Evolutionary conservation across 2,888 invertebrate genomes (phyloP), one percentile per base, ranked within the genome.

Genomic region (Lamellibrachia satsuma): DNA sequence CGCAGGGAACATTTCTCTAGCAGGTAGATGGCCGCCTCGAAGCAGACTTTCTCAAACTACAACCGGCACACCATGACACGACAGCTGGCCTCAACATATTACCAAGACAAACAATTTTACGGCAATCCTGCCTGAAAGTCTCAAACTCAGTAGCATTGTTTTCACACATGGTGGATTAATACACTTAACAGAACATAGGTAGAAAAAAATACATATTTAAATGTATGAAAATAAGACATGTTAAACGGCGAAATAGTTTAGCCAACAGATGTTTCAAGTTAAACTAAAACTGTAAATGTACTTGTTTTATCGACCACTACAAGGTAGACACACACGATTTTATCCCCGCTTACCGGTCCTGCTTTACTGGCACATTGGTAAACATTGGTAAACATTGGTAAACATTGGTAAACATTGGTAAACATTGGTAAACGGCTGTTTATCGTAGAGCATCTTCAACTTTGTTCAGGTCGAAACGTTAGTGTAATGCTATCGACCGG

Each of bases 41-140:
- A 94, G 60, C 95, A 94, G 27, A 95, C 95, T n/a, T 94, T 94
- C 60, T 95, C 95, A 94, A 97, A 97, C 96, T 99, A 94, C 11
- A 94, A 94, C 91, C 52, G 7, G 22, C 22, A 2, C n/a, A 75
- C 11, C 22, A 22, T 75, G 22, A 22, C 6, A 75, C 75, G 39
- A 39, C 39, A 39, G 39, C 39, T 39, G 39, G 39, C 39, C 39
- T 39, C 39, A 39, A 39, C 39, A 39, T 39, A 0, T 39, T 39
- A 39, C 39, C 39, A 39, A 39, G 39, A 39, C 39, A 39, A 39
- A 39, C 39, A 39, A n/a, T 22, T 6, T 75, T 75, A 75, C 75
- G 22, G 75, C n/a, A 75, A 22, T 75, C 57, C 75, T 75, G n/a
- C 75, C 75, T n/a, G 22, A 22, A 75, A 22, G 15, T n/a, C n/a